These are phyloP conservation scores for Zapornia atra DNA, from an alignment of 2,113 vertebrate species.

Conservation along the genomic window DNA sequence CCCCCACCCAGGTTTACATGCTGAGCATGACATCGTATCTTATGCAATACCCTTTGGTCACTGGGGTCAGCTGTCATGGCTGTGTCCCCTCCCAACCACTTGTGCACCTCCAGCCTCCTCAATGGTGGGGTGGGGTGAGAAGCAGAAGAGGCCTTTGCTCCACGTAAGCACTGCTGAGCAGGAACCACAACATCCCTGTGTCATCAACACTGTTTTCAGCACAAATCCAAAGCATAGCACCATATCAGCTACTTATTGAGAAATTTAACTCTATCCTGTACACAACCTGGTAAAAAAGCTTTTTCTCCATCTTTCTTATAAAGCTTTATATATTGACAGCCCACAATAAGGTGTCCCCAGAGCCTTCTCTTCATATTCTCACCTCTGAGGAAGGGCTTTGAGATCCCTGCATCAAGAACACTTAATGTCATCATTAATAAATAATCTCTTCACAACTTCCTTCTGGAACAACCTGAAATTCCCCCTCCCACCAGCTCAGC, in stretches of 20 bases:
- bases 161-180: not conserved
- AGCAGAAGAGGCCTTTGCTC: not conserved
- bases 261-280: not conserved
- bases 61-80: not conserved
- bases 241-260: not conserved
- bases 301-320: not conserved
- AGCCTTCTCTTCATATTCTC: not conserved
- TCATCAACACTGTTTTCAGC: not conserved
- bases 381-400: not conserved
- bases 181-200: not conserved
- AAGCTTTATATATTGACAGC: not conserved
- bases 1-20: not conserved
- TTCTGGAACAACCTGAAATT: not conserved
- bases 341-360: not conserved
- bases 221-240: not conserved
- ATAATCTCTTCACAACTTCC: not conserved
- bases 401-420: not conserved
- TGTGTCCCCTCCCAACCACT: not conserved
- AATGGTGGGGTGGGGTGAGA: not conserved
- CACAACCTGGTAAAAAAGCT: not conserved
- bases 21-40: not conserved
- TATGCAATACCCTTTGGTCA: not conserved
- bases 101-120: not conserved
- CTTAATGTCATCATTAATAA: not conserved
- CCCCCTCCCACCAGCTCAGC: not conserved